A percentile compares a stretch with the other conserved stretches of the same genome.
phyloP scores from a whole-genome alignment of 2,797 vertebrate species.

The Schizothorax lantsangensis region DNA sequence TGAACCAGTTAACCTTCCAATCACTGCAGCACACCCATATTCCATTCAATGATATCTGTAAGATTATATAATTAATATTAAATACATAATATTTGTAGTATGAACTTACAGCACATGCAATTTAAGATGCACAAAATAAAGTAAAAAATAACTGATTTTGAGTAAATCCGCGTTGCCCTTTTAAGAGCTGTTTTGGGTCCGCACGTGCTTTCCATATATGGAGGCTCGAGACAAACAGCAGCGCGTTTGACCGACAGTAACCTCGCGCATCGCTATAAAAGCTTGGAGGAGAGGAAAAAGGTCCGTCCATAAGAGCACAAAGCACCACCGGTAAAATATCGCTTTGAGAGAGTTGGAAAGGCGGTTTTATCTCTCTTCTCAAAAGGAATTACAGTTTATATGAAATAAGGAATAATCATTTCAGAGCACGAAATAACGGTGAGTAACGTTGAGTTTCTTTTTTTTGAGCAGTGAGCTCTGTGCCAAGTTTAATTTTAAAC shows the following conservation, averaged over 20 bases:
- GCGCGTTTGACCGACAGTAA: constrained; percentile 80
- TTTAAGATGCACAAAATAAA: no score
- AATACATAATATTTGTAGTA: neutral
- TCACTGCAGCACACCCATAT: no score
- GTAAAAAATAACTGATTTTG: neutral
- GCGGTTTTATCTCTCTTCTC: constrained; percentile 24
- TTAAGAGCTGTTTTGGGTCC: constrained; percentile 80
- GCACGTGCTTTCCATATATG: constrained; percentile 81
- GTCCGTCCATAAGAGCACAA: constrained; percentile 66
- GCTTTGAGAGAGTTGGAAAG: neutral
- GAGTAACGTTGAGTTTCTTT: neutral
- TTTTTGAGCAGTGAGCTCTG: neutral
- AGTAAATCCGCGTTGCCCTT: constrained; percentile 62
- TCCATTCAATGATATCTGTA: neutral
- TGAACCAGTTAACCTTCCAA: neutral
- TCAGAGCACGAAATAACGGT: neutral
- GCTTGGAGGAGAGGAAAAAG: constrained; percentile 65
- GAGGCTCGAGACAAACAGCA: constrained; percentile 64
- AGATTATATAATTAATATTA: neutral
- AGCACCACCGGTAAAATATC: constrained; percentile 45
- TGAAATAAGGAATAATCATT: constrained; percentile 47
- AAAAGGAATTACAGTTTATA: constrained; percentile 60
- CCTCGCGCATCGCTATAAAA: constrained; percentile 80
- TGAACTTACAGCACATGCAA: neutral
- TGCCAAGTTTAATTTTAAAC: neutral